Base-by-base conservation (phyloP, 2,888 invertebrate genomes). In the Dugesia japonica region DNA sequence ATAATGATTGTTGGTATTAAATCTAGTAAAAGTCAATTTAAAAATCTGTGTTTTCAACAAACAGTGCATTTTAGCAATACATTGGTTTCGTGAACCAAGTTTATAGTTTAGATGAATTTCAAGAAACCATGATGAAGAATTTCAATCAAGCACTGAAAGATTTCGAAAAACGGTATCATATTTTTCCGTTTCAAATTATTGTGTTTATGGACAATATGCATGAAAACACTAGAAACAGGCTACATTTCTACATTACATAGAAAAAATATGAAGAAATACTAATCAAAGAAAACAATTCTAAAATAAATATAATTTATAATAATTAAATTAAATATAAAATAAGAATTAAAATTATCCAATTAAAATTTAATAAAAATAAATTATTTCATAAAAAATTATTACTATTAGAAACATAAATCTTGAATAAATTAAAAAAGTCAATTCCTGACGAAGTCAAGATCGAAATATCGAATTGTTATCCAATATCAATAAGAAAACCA, bases 161-260 rank as follows among this genome's bases (percentile, higher is more conserved):
- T 76, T 84, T 81, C 78, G 80, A 81, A 77, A 80, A 87, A 84
- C 56, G 56, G 1, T 56, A 56, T n/a, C 9, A 56, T 23, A 56
- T 56, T 4, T 56, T 56, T 4, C 95, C 95, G 0, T 88, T 89
- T 0, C 88, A 88, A 80, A 89, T 95, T 27, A 88, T 95, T 17
- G 88, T 97, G 28, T 94, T 89, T 85, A 88, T 95, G 78, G 95
- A 97, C 84, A 95, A 95, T 28, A 92, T 85, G 1, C 84, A 84
- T 42, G 85, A 85, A 80, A 84, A n/a, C n/a, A 84, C 0, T 84
- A 84, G 79, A 80, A 84, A 84, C 0, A 84, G 84, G 79, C 79
- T 85, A 17, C 77, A 79, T 0, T 78, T 80, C 15, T 71, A 73
- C 1, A 72, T 28, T 15, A 17, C 1, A 7, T 26, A 15, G 1